Conservation (phyloP, 2,113 vertebrate species). For the Halcyon senegalensis region DNA sequence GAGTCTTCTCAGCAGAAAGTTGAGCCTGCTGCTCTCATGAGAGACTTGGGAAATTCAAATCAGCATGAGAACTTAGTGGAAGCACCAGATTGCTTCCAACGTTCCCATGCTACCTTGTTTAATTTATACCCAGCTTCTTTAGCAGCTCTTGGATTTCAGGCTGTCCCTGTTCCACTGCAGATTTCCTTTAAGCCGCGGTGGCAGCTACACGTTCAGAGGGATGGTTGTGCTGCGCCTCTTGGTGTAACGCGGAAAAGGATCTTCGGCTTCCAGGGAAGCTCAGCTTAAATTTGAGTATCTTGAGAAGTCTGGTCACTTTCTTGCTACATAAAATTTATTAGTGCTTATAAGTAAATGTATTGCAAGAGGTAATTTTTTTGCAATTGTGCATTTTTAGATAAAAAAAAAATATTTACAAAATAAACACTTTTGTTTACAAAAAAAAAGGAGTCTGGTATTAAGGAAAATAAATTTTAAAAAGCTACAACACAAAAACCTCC, state of each 20-base stretch:
- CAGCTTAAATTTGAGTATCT: not conserved
- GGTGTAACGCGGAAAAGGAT: not conserved
- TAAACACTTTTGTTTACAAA: conserved; percentile 66
- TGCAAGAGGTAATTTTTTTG: conserved; percentile 62
- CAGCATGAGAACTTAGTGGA: not conserved
- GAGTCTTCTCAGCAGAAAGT: not conserved
- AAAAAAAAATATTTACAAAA: conserved; percentile 68
- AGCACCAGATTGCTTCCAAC: not conserved
- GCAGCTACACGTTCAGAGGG: not conserved
- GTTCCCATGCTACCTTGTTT: not conserved
- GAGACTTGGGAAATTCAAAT: not conserved
- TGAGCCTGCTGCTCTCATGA: not conserved
- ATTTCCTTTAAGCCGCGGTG: not conserved
- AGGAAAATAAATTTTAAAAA: not conserved
- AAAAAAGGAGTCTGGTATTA: not conserved
- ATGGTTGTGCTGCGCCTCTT: not conserved
- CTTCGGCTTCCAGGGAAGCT: not conserved
- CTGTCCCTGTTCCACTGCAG: not conserved
- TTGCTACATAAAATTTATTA: conserved; percentile 41
- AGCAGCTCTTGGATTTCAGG: not conserved
- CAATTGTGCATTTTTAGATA: conserved; percentile 73
- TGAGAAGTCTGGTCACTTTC: conserved; percentile 19
- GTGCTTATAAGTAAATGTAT: conserved; percentile 58
- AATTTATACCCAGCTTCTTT: not conserved
- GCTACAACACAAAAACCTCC: not conserved